Evolutionary conservation across 2,113 vertebrate genomes (phyloP).

Genomic region (Cyphomyrus discorhynchus): DNA sequence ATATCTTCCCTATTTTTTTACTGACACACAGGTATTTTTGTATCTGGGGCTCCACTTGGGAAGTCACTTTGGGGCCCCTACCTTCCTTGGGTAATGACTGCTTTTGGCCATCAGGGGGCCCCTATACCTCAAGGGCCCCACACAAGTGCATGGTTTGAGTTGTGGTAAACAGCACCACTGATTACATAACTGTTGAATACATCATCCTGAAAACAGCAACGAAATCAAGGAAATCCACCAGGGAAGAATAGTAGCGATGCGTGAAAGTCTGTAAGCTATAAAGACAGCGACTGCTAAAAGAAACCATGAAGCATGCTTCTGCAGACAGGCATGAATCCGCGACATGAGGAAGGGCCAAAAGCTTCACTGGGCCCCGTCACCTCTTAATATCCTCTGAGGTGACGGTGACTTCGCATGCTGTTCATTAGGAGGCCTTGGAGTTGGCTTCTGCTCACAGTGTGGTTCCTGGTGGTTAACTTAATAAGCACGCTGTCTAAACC

Average conservation of each 20-base stretch:
- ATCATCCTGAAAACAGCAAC: neutral
- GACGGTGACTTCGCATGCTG: neutral
- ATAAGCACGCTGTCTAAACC: neutral
- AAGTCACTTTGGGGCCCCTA: neutral
- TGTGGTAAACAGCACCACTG: neutral
- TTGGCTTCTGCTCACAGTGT: neutral
- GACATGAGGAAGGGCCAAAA: neutral
- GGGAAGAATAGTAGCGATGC: neutral
- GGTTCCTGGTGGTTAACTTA: constrained; percentile 14
- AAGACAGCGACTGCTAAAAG: neutral
- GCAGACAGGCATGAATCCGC: neutral
- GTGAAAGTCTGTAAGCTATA: neutral
- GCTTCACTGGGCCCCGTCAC: neutral
- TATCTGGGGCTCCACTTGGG: neutral
- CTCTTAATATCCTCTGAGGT: neutral
- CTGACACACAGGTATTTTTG: neutral
- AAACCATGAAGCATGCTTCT: neutral
- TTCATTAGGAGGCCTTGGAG: neutral
- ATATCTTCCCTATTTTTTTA: neutral
- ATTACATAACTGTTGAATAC: neutral
- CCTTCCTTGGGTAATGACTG: neutral
- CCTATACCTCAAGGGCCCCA: neutral
- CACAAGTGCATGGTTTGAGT: neutral
- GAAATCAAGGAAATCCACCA: neutral
- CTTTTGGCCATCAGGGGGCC: neutral